Base-by-base conservation (phyloP, 2,797 vertebrate species). In the Lycodopsis pacificus region DNA sequence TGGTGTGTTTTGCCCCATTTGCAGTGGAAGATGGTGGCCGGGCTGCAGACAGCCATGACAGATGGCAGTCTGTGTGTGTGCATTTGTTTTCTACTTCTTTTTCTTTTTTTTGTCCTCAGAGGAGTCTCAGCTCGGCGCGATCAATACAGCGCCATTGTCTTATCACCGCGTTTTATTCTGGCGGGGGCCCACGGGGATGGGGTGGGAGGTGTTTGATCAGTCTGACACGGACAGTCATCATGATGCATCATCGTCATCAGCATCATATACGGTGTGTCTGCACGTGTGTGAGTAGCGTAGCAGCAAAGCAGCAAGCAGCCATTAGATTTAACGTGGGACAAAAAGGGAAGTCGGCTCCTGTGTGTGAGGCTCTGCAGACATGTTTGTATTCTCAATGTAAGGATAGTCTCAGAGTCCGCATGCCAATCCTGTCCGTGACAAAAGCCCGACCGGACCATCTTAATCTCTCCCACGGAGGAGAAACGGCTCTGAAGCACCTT, bases 11-110 rank as follows among this genome's bases (percentile, higher is more conserved):
- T 88, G 80, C 81, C 79, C 89, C 89, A 90, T 91, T 89, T 91
- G 79, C 84, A 66, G 76, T 67, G 85, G 89, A 90, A 92, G 89
- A 90, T 83, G 85, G 84, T 88, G 87, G 82, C 91, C 81, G 59
- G 87, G 84, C 86, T 86, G 89, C 65, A 48, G 78, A 91, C 92
- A 92, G 88, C 88, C 86, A 83, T 91, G 93, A 94, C 91, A 94
- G 93, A 95, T 95, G 93, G 93, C 70, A 22, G 77, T 76, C 64
- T 58, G 49, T 40, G 65, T 62, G 53, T 79, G 80, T 19, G 61
- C 27, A 32, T 36, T n/a, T 48, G 30, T 34, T 88, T 88, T 85
- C 80, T 62, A 38, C 73, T 64, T 71, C 64, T 76, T 42, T 48
- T 32, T 87, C 61, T 73, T 72, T 42, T 64, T 56, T 86, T 65